Evolutionary conservation across 2,113 vertebrate species (phyloP).

Genomic region (Nettapus auritus): DNA sequence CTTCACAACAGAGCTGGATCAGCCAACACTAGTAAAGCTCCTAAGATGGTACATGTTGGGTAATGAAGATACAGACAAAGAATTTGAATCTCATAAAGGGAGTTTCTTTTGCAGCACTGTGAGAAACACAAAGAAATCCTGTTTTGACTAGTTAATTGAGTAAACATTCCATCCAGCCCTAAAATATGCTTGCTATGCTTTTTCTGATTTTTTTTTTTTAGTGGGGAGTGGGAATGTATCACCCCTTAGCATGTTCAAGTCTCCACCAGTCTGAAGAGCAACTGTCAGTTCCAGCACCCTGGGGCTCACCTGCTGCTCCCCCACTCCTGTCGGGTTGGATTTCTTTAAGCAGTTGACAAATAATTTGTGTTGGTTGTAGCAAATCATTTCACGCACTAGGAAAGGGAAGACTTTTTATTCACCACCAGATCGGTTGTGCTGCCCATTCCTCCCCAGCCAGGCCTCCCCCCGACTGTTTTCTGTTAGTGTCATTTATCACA

Average conservation of each 20-base stretch:
- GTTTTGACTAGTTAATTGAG: slow-evolving; percentile 66
- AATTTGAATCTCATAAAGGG: slow-evolving; percentile 30
- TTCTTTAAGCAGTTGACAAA: neutral
- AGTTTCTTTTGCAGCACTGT: slow-evolving; percentile 11
- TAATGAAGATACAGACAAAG: slow-evolving; percentile 4
- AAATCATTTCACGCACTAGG: neutral
- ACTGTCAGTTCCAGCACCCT: slow-evolving; percentile 24
- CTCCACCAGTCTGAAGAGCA: slow-evolving; percentile 32
- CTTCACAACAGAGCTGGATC: neutral
- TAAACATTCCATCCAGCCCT: slow-evolving; percentile 67
- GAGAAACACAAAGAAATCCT: slow-evolving; percentile 60
- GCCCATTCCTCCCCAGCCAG: neutral
- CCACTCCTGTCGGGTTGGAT: neutral
- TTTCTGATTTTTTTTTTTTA: slow-evolving; percentile 9
- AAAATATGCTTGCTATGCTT: slow-evolving; percentile 70
- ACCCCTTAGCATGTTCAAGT: neutral
- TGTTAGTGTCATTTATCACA: rapidly evolving
- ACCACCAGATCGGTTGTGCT: neutral
- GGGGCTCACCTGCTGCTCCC: slow-evolving; percentile 50
- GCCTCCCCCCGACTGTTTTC: neutral
- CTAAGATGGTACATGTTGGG: neutral
- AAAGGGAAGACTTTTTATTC: neutral
- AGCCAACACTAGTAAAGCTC: neutral
- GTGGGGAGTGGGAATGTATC: neutral
- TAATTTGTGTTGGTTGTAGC: neutral